Evolutionary conservation across 2,888 invertebrate genomes (phyloP).

Genomic region (Hedya salicella): DNA sequence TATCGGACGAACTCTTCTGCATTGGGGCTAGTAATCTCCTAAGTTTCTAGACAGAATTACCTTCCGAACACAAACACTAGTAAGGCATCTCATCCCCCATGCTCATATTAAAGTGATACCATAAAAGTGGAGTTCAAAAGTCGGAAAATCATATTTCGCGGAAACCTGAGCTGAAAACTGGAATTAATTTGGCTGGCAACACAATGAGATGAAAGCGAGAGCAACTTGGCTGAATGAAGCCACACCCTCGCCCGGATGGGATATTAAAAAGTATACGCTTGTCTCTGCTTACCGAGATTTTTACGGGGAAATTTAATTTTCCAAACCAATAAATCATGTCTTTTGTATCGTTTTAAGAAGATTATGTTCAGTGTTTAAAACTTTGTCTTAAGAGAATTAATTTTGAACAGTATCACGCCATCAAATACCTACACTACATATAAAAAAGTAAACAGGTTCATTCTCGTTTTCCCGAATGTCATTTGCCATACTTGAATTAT

Average conservation of each 20-base stretch:
- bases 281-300: constrained; percentile 33
- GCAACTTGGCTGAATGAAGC: constrained; percentile 76
- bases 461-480: no score
- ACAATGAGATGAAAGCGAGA: constrained; percentile 82
- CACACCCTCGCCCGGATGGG: constrained; percentile 70
- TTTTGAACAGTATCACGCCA: no score
- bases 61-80: constrained; percentile 10
- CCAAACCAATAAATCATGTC: constrained; percentile 28
- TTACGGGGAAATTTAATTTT: constrained; percentile 33
- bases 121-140: constrained; percentile 50
- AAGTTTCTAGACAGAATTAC: constrained; percentile 8
- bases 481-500: no score
- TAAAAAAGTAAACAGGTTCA: no score
- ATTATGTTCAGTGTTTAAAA: constrained; percentile 2
- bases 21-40: no score
- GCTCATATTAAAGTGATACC: constrained; percentile 52
- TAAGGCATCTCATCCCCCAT: constrained; percentile 34
- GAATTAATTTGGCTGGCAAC: constrained; percentile 82
- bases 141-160: constrained; percentile 76
- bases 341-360: neutral
- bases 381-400: neutral
- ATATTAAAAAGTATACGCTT: constrained; percentile 70
- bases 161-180: constrained; percentile 75
- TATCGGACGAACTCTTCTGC: no score
- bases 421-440: no score